Evolutionary conservation across 1,140 invertebrate genomes (phyloP), one percentile per base, ranked within the genome.

Genomic region (Panonychus citri): DNA sequence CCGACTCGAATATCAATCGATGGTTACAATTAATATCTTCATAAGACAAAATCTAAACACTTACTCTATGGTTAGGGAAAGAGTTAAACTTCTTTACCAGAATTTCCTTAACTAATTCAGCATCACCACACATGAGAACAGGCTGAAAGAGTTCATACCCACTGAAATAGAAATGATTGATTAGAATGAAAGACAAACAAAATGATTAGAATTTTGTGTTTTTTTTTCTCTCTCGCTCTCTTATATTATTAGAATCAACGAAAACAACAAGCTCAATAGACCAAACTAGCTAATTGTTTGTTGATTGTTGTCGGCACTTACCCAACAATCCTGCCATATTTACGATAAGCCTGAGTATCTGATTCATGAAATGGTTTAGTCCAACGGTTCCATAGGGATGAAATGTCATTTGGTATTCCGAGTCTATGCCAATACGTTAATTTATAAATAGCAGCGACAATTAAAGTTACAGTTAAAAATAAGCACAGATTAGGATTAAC

Each of bases 11-110:
- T n/a, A n/a, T n/a, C n/a, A n/a, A n/a, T n/a, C n/a, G n/a, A n/a
- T n/a, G n/a, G n/a, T n/a, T n/a, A n/a, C n/a, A n/a, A n/a, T n/a
- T n/a, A n/a, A n/a, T n/a, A n/a, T n/a, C n/a, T n/a, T n/a, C n/a
- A n/a, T n/a, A n/a, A n/a, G n/a, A n/a, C 30, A 7, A 34, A 12
- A 7, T 34, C 30, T 12, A 7, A 12, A 12, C 12, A 28, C 49
- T 51, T 27, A 51, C 49, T 30, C 49, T 51, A 51, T 51, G 42
- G 48, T 59, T 50, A 12, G 61, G 52, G 37, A 68, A 69, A 25
- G 60, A 57, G 17, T 61, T 54, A 50, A 68, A 69, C 39, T 68
- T 54, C 42, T 65, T 67, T 46, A 64, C 62, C 2, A 67, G 50
- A 25, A 69, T 62, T 15, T 64, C 57, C 42, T 64, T 63, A 1